Base-by-base conservation (phyloP, 2,888 invertebrate genomes). In the Tinea pellionella region DNA sequence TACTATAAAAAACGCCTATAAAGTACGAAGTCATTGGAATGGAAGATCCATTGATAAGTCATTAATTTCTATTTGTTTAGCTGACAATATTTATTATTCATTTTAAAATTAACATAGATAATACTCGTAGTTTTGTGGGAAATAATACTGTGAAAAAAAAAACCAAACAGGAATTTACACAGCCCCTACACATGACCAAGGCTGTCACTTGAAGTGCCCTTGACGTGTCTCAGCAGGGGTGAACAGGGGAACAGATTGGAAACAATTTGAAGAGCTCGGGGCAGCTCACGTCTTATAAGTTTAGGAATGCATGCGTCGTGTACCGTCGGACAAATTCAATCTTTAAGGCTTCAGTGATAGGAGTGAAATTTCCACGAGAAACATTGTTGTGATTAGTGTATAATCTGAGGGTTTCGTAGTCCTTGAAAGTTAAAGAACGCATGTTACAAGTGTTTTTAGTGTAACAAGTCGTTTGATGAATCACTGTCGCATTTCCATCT, bases 121-220 rank as follows among this genome's bases (percentile, higher is more conserved):
- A n/a, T n/a, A n/a, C n/a, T n/a, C n/a, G n/a, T n/a, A n/a, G n/a
- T n/a, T n/a, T n/a, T n/a, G n/a, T n/a, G n/a, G n/a, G n/a, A n/a
- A n/a, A n/a, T n/a, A n/a, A n/a, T n/a, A n/a, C n/a, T n/a, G n/a
- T n/a, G n/a, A n/a, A n/a, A n/a, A n/a, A n/a, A n/a, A n/a, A n/a
- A n/a, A n/a, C n/a, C n/a, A n/a, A n/a, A n/a, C n/a, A n/a, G n/a
- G 24, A 24, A 24, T 6, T 24, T 2, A 24, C 6, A 24, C 6
- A 24, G 2, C 24, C 24, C 57, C 57, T 57, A 57, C 8, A 29
- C 32, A 12, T n/a, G 32, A 32, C 57, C 16, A 57, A 57, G 32
- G 24, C 57, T 57, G 57, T 32, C 57, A 57, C 15, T 57, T 30
- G 32, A 15, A 57, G 57, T 32, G 57, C 57, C 57, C 57, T 57